Evolutionary conservation across 2,113 vertebrate species (phyloP).

Genomic region (Crypturellus undulatus): DNA sequence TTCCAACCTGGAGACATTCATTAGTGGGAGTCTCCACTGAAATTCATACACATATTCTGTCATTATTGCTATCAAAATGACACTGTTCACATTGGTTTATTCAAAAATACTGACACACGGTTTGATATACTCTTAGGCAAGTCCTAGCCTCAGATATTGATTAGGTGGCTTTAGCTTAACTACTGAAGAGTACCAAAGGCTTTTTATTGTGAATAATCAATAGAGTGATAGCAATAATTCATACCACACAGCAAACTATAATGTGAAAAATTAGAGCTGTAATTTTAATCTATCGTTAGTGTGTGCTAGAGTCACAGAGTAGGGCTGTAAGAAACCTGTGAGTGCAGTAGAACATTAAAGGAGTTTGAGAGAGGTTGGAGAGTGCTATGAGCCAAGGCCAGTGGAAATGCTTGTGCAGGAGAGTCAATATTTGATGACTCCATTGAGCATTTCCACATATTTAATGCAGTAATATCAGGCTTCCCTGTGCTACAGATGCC

Average conservation of each 20-base stretch:
- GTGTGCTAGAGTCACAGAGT: fast-evolving
- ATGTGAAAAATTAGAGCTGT: background rate
- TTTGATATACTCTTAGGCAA: background rate
- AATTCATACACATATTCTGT: background rate
- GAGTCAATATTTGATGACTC: fast-evolving
- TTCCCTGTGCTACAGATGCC: fast-evolving
- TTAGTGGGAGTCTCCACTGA: background rate
- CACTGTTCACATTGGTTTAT: background rate
- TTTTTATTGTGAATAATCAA: background rate
- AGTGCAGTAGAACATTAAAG: background rate
- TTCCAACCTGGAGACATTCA: background rate
- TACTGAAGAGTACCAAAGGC: background rate
- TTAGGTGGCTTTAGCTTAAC: background rate
- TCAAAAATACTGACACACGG: background rate
- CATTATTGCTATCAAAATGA: background rate
- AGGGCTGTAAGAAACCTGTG: fast-evolving
- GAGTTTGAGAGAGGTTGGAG: background rate
- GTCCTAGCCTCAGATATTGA: slow-evolving; percentile 6
- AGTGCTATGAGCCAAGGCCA: background rate
- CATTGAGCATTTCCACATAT: background rate
- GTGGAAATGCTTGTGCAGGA: background rate
- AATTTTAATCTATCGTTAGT: background rate
- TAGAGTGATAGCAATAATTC: background rate
- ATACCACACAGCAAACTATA: background rate
- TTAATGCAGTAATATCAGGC: background rate